Percentiles rank a stretch among this genome's conserved stretches.
phyloP scores from a whole-genome alignment of 92 coral and sea anemone genomes.

The Pocillopora meandrina region DNA sequence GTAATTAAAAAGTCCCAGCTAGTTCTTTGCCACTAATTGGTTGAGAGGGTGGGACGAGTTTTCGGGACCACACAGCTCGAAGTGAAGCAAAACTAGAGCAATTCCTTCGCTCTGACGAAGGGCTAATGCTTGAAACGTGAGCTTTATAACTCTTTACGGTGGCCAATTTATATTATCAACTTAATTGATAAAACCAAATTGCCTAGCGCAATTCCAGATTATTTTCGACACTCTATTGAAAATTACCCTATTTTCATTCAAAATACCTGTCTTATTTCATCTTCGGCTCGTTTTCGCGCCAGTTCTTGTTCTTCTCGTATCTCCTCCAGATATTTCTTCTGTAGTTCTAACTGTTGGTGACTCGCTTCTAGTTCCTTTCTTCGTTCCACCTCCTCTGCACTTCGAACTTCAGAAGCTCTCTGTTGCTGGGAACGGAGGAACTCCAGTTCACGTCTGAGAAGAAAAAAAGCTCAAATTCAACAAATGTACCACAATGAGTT shows the following conservation, averaged over 20 bases:
- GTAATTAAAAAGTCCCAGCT: too few species aligned
- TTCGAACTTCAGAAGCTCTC: conserved; percentile 75
- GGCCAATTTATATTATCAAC: too few species aligned
- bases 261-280: conserved; percentile 65
- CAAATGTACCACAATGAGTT: neutral
- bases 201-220: too few species aligned
- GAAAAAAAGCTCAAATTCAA: neutral
- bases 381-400: conserved; percentile 90
- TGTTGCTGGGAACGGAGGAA: conserved; percentile 93
- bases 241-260: neutral
- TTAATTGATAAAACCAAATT: too few species aligned
- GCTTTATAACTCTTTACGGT: too few species aligned
- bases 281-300: conserved; percentile 81
- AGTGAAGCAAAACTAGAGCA: too few species aligned
- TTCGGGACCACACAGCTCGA: too few species aligned
- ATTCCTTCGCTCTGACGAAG: too few species aligned
- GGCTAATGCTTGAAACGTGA: too few species aligned
- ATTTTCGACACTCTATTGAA: too few species aligned
- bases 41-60: too few species aligned
- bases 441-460: conserved; percentile 85
- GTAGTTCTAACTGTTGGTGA: conserved; percentile 82
- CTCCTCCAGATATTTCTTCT: conserved; percentile 90
- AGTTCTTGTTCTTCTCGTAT: conserved; percentile 86
- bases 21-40: too few species aligned
- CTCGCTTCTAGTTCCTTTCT: conserved; percentile 77